Evolutionary conservation across 2,113 vertebrate genomes (phyloP).

Genomic region (Mola mola): DNA sequence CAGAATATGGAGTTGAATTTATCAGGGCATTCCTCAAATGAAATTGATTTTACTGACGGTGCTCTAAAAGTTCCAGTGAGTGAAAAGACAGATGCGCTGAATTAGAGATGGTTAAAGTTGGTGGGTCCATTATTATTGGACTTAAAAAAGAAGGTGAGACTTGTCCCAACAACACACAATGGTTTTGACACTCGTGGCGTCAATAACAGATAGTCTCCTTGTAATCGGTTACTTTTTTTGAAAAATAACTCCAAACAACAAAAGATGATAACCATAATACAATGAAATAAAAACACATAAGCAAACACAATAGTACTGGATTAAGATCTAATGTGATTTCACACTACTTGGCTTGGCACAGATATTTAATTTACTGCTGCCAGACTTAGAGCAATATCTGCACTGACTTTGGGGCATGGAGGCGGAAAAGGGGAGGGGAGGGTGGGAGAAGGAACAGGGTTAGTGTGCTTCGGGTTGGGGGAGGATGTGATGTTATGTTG

Average conservation of each 20-base stretch:
- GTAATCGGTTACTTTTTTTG: neutral
- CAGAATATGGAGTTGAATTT: too few species aligned
- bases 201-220: neutral
- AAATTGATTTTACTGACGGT: too few species aligned
- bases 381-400: constrained; percentile 64
- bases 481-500: constrained; percentile 14
- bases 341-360: constrained; percentile 64
- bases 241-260: constrained; percentile 20
- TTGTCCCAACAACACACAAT: too few species aligned
- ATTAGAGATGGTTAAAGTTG: too few species aligned
- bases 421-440: constrained; percentile 18
- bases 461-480: neutral
- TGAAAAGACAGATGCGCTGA: too few species aligned
- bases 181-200: too few species aligned
- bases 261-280: constrained; percentile 31
- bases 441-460: neutral
- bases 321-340: constrained; percentile 79
- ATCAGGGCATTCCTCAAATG: too few species aligned
- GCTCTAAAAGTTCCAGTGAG: too few species aligned
- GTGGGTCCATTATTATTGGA: too few species aligned
- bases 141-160: too few species aligned
- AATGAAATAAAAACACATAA: constrained; percentile 29
- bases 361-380: constrained; percentile 69
- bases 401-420: constrained; percentile 49
- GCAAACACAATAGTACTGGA: constrained; percentile 68